A percentile compares a stretch with the other conserved stretches of the same genome.
Conservation (phyloP, 2,797 vertebrate genomes). For the Florisuga fusca region DNA sequence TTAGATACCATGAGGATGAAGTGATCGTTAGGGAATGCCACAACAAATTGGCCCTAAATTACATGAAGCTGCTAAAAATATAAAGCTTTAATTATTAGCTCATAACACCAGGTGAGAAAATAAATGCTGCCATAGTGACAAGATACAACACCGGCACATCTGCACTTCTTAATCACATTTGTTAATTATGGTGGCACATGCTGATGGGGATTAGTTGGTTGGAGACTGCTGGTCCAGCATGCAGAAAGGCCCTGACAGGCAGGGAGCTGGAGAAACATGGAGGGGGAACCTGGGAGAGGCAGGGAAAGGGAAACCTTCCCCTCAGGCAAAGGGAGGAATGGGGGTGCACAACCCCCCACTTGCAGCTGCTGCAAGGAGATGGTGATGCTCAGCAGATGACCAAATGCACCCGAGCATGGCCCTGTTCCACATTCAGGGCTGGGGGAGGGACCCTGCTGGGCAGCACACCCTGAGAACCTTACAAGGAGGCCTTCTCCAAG, state of each 20-base stretch:
- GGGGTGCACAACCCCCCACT: fast-evolving
- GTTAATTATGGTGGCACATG: neutral
- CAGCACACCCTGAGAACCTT: neutral
- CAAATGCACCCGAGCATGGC: fast-evolving
- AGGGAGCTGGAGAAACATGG: fast-evolving
- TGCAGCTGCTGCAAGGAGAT: fast-evolving
- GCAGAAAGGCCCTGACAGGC: neutral
- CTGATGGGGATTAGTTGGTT: neutral
- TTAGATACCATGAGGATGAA: neutral
- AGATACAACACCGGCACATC: slow-evolving; percentile 12
- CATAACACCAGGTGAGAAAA: slow-evolving; percentile 4
- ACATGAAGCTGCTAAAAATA: slow-evolving; percentile 13
- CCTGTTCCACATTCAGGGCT: fast-evolving
- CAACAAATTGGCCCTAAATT: slow-evolving; percentile 10
- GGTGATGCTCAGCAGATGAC: fast-evolving
- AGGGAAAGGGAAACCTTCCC: neutral
- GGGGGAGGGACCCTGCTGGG: neutral
- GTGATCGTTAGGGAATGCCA: neutral
- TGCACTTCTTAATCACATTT: neutral
- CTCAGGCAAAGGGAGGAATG: fast-evolving
- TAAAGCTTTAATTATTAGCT: slow-evolving; percentile 55
- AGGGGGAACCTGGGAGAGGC: fast-evolving
- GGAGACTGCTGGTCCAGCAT: neutral
- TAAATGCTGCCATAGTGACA: slow-evolving; percentile 10
- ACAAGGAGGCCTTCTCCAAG: neutral